Percentiles rank a stretch among this genome's conserved stretches.
Evolutionary conservation across 2,797 vertebrate genomes (phyloP).

Genomic region (Melanotaenia maccullochi): DNA sequence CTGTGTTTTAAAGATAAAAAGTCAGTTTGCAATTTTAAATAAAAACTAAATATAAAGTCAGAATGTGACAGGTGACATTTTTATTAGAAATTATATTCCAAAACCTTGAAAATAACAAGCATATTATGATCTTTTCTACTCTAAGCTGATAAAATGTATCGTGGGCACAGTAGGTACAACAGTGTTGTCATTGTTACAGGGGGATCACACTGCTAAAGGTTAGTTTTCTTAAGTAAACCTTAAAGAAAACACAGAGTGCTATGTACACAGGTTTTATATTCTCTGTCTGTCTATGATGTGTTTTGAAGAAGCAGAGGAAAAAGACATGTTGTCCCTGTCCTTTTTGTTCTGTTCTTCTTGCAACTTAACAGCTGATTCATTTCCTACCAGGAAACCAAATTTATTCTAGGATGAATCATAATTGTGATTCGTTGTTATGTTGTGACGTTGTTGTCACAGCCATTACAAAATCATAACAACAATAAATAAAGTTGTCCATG

Average conservation of each 20-base stretch:
- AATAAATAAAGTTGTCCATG: slow-evolving; percentile 8
- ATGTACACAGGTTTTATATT: background rate
- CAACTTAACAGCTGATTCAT: slow-evolving; percentile 26
- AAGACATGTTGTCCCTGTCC: slow-evolving; percentile 19
- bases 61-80: slow-evolving; percentile 47
- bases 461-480: slow-evolving; percentile 26
- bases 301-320: slow-evolving; percentile 19
- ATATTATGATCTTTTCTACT: slow-evolving; percentile 15
- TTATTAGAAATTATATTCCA: slow-evolving; percentile 5
- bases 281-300: background rate
- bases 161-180: background rate
- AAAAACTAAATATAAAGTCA: slow-evolving; percentile 4
- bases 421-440: slow-evolving; percentile 32
- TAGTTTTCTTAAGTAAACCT: background rate
- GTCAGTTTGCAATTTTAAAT: slow-evolving; percentile 29
- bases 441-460: slow-evolving; percentile 6
- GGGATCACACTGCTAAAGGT: slow-evolving; percentile 11
- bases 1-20: slow-evolving; percentile 24
- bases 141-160: background rate
- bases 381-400: slow-evolving; percentile 30
- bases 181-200: slow-evolving; percentile 10
- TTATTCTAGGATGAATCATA: slow-evolving; percentile 42
- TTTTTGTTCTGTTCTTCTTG: slow-evolving; percentile 25
- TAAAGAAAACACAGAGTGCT: background rate
- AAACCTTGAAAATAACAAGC: background rate